Evolutionary conservation across 1,140 invertebrate genomes (phyloP).

Genomic region (Apis laboriosa): DNA sequence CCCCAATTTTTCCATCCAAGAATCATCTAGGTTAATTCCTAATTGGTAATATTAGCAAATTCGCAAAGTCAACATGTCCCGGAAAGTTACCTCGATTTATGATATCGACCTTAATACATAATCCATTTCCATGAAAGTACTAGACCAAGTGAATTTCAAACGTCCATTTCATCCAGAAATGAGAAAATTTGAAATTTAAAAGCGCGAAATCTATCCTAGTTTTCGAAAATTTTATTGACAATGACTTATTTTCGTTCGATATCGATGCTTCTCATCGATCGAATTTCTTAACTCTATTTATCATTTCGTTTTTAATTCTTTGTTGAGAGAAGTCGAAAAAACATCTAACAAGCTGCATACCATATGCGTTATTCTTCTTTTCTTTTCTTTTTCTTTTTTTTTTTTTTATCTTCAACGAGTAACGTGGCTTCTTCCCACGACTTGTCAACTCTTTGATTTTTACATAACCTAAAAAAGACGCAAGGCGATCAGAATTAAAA

Average conservation of each 20-base stretch:
- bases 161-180: too few species aligned
- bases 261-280: not conserved
- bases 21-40: slow-evolving; percentile 11
- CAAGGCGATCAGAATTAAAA: too few species aligned
- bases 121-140: not conserved
- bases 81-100: slow-evolving; percentile 15
- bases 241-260: not conserved
- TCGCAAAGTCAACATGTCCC: not conserved
- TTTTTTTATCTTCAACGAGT: not conserved
- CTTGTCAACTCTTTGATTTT: not conserved
- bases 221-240: not conserved
- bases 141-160: not conserved
- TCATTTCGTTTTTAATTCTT: not conserved
- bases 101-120: slow-evolving; percentile 27
- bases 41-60: not conserved
- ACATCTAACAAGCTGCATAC: not conserved
- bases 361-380: not conserved
- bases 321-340: not conserved
- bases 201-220: not conserved
- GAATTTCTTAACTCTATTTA: not conserved
- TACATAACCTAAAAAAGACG: not conserved
- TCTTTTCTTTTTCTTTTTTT: not conserved
- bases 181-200: slow-evolving; percentile 1
- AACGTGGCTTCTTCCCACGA: slow-evolving; percentile 1
- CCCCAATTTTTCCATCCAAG: not conserved